Evolutionary conservation across 2,113 vertebrate genomes (phyloP), one percentile per base, ranked within the genome.

Genomic region (Pteronura brasiliensis): DNA sequence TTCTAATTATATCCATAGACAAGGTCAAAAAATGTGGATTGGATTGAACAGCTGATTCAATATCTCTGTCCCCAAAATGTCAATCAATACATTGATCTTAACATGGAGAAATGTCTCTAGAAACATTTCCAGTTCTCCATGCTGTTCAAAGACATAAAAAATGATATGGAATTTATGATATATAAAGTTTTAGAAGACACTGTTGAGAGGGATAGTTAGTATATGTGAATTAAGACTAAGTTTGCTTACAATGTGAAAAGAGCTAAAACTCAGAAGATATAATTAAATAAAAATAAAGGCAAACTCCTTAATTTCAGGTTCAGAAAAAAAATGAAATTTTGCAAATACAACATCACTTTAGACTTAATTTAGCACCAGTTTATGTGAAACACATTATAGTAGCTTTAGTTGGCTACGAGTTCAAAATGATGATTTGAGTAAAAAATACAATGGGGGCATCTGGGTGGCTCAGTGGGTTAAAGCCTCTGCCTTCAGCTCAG

Each of bases 1-100:
- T 97, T 90, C 71, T 88, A 90, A 76, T 52, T 80, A 61, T 85
- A 92, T 83, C 10, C 72, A 76, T 81, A 93, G 13, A 31, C 79
- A 81, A 95, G 15, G 7, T 92, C 1, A 90, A 95, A 80, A 90
- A 36, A 23, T 49, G 65, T 81, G 4, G 27, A 71, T 52, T 63
- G 4, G 4, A 93, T 84, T 90, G 55, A 67, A 63, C 88, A 76
- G 10, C 15, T 85, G 6, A 47, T 80, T 96, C 74, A 83, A 67
- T 82, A 86, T 13, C 10, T 29, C 47, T 86, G 29, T 72, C 44
- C 31, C n/a, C 7, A 57, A 85, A 95, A 49, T 71, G 14, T 81
- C 20, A 94, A 61, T 71, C 29, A 84, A 11, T 59, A 63, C 34
- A 57, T 93, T 93, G 55, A 80, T 63, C 3, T 76, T 3, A 85